Conservation (phyloP, 2,113 vertebrate genomes). For the Uropsilus gracilis region DNA sequence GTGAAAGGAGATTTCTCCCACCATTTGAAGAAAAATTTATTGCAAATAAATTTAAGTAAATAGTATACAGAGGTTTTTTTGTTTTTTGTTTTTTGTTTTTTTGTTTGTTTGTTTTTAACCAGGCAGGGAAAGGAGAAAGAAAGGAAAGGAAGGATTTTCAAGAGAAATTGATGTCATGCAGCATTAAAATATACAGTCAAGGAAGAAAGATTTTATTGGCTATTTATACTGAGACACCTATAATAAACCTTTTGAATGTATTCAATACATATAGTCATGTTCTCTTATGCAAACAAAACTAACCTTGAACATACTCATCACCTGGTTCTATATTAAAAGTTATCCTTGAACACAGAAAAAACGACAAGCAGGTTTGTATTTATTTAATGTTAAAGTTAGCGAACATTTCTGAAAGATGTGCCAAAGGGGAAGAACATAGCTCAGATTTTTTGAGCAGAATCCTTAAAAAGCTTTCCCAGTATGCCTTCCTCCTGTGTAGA, state of each 20-base stretch:
- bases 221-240: background rate
- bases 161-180: background rate
- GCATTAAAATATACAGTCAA: background rate
- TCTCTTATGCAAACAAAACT: background rate
- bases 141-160: background rate
- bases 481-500: background rate
- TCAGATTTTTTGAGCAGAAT: background rate
- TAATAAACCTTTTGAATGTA: background rate
- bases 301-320: background rate
- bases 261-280: background rate
- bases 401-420: background rate
- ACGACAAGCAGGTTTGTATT: background rate
- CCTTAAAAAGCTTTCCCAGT: background rate
- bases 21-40: background rate
- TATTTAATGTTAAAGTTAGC: background rate
- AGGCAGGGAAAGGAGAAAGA: background rate
- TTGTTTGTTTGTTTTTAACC: too few species aligned
- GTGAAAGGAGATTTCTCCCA: constrained; percentile 4
- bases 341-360: background rate
- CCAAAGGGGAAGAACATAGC: background rate
- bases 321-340: background rate
- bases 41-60: constrained; percentile 40
- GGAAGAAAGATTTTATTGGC: background rate
- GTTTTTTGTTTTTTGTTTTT: too few species aligned
- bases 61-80: background rate